Conservation (phyloP, 2,888 invertebrate genomes). For the Terebella lapidaria region DNA sequence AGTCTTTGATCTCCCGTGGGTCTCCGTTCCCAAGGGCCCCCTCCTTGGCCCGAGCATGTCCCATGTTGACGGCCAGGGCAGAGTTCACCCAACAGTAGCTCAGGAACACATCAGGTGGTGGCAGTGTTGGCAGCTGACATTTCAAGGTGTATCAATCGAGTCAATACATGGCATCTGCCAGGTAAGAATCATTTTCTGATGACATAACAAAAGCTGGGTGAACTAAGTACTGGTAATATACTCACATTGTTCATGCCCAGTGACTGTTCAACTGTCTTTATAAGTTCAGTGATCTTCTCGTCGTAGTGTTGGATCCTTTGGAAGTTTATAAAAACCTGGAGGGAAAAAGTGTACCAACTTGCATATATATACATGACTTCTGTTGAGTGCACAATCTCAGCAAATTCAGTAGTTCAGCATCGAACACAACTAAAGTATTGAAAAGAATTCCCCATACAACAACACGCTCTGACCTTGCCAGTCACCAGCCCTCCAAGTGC, state of each 20-base stretch:
- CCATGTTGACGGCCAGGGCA: constrained; percentile 34
- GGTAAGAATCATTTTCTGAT: no score
- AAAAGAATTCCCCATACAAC: no score
- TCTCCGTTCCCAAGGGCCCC: constrained; percentile 45
- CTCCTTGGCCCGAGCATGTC: constrained; percentile 28
- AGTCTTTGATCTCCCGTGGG: constrained; percentile 42
- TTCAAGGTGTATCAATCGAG: no score
- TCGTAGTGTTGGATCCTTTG: constrained; percentile 32
- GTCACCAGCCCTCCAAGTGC: constrained; percentile 4
- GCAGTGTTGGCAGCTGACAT: no score
- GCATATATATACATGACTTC: no score
- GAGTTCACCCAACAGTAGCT: constrained; percentile 52
- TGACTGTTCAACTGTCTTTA: neutral
- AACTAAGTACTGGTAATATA: no score
- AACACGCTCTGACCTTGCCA: neutral
- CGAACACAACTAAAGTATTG: no score
- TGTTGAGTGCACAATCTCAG: no score
- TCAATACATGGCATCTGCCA: no score
- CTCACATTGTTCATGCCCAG: neutral
- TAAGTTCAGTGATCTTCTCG: constrained; percentile 26
- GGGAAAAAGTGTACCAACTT: constrained; percentile 1
- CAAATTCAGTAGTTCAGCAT: no score
- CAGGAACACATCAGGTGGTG: constrained; percentile 33
- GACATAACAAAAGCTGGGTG: no score
- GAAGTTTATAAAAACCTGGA: constrained; percentile 45